Percentiles rank a stretch among this genome's conserved stretches.
Evolutionary conservation across 2,113 vertebrate genomes (phyloP).

Genomic region (Crotalus horridus): DNA sequence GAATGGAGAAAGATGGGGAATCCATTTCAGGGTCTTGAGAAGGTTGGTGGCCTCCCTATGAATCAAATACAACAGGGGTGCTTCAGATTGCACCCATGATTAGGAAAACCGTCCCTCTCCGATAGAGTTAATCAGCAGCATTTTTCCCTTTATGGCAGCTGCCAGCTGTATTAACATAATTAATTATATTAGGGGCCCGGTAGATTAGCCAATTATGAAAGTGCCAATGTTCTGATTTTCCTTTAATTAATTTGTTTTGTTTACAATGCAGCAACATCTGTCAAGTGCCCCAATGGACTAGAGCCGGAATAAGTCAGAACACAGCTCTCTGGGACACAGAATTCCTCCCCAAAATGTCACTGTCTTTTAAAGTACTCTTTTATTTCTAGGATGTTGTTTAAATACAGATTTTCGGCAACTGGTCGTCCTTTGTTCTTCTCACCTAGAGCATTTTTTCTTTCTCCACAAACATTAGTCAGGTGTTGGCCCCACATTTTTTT

Average conservation of each 20-base stretch:
- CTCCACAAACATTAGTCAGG: not conserved
- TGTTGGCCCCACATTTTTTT: not conserved
- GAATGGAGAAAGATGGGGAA: not conserved
- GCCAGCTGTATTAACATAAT: conserved; percentile 27
- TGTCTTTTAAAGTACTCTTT: not conserved
- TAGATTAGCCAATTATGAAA: conserved; percentile 51
- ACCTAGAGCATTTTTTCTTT: not conserved
- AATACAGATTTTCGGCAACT: not conserved
- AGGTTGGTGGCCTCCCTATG: not conserved
- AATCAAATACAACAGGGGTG: not conserved
- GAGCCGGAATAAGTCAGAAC: not conserved
- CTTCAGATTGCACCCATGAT: not conserved
- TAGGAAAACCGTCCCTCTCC: rapidly evolving
- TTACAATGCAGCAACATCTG: conserved; percentile 36
- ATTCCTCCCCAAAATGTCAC: not conserved
- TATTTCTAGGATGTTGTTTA: not conserved
- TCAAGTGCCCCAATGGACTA: not conserved
- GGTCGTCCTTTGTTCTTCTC: not conserved
- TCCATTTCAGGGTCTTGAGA: not conserved
- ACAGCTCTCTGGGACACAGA: not conserved
- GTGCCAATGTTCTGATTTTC: conserved; percentile 47
- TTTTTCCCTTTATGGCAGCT: not conserved
- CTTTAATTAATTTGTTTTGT: conserved; percentile 57
- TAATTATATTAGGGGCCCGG: conserved; percentile 41
- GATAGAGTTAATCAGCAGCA: not conserved